Base-by-base conservation (phyloP, 92 coral and sea anemone species). In the Parazoanthus atlanticus region DNA sequence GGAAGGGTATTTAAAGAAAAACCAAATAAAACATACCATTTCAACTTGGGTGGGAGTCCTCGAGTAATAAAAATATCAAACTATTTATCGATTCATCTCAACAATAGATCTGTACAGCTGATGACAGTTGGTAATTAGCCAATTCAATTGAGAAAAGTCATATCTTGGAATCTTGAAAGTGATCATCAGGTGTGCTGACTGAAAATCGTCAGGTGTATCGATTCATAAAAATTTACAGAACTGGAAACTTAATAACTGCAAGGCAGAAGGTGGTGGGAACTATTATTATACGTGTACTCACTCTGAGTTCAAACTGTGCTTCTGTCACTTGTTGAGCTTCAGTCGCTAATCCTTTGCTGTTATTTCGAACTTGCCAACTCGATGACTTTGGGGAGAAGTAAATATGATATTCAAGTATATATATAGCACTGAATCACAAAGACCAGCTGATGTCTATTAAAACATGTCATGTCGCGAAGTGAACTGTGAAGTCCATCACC, bases 231-330 rank as follows among this genome's bases (percentile, higher is more conserved):
- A 46, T 46, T 10, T 5, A 7, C 30, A 1, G 30, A n/a, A 30
- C 74, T 69, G 74, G 36, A 28, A 19, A 32, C 5, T 38, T 19
- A 34, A 33, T 36, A 54, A 54, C 41, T 6, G 41, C 15, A 19
- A 23, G 0, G 17, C 65, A 47, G 8, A 21, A 12, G 11, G 56
- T 41, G 30, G 32, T 11, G 11, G 21, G 8, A 78, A 72, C 36
- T 4, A 16, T 3, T 13, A 16, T 41, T 76, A 5, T 8, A 25
- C 29, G 6, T 19, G 25, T 38, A 91, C 98, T 93, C 72, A 94
- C 95, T 65, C 90, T 74, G 32, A 93, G 86, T 40, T 95, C 98
- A 90, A 95, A 95, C 73, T 95, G 96, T 71, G 98, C 98, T 76
- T 93, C 94, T 36, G 86, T 82, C 31, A 95, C 98, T 74, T 93